Evolutionary conservation across 2,888 invertebrate genomes (phyloP).

Genomic region (Himalopsyche japonica): DNA sequence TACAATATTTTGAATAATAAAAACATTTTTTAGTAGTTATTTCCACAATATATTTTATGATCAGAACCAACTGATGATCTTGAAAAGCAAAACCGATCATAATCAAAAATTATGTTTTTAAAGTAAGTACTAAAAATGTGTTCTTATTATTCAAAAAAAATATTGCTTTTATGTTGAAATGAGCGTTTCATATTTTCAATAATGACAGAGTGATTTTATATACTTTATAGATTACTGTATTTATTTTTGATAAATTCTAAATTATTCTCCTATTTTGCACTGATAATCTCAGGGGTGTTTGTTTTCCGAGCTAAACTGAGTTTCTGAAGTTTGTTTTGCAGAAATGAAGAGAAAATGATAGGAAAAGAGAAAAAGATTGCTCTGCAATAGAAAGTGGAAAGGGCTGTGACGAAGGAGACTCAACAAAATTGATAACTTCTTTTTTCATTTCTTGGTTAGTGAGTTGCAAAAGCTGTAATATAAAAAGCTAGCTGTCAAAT

Average conservation of each 20-base stretch:
- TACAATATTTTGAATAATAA: too few species aligned
- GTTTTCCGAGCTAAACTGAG: background rate
- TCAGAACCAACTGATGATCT: too few species aligned
- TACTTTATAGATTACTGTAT: background rate
- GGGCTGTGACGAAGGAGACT: background rate
- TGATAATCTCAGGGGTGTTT: background rate
- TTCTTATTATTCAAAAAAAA: too few species aligned
- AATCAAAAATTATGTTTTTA: too few species aligned
- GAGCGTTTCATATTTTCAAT: too few species aligned
- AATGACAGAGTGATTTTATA: background rate
- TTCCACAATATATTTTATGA: too few species aligned
- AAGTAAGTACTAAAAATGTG: too few species aligned
- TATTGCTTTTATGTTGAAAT: too few species aligned
- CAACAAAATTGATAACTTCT: background rate
- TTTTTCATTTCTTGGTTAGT: background rate
- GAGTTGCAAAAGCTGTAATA: background rate
- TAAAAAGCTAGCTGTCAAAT: background rate
- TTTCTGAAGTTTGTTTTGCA: background rate
- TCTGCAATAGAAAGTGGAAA: background rate
- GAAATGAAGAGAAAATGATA: conserved; percentile 8
- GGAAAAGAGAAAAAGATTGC: conserved; percentile 1
- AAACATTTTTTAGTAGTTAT: too few species aligned
- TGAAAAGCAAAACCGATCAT: too few species aligned
- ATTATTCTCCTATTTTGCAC: background rate
- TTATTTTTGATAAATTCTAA: background rate